Evolutionary conservation across 2,113 vertebrate species (phyloP), one percentile per base, ranked within the genome.

Genomic region (Jacana jacana): DNA sequence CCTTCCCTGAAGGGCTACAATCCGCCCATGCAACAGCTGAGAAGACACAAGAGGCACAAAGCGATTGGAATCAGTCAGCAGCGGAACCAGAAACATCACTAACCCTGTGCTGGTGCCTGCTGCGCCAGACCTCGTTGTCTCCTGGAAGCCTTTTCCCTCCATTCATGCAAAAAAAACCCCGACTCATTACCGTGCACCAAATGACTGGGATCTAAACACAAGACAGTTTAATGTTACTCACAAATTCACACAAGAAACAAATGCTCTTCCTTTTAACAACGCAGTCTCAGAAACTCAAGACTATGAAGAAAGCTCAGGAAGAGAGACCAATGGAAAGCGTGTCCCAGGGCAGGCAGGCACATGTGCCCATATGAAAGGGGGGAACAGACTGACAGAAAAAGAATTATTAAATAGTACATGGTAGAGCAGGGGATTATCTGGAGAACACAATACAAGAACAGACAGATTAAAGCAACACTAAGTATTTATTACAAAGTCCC

Each of bases 391-490:
- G 68, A 70, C 92, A 93, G 44, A 91, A 71, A 95, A 93, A 82
- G 84, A 91, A 92, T 31, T 83, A 78, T 93, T 94, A 96, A 87
- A 40, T 71, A 81, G 76, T 88, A 51, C 86, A 77, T 44, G 84
- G 85, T 84, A 37, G 77, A 96, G 80, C 54, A 66, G 78, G 68
- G 60, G 77, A 97, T 97, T 97, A 97, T 89, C 93, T 93, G 76
- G 51, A 91, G 70, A 94, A 81, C 89, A 86, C 11, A 66, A 72
- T 64, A 81, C 17, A 94, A 69, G 86, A 92, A 94, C 52, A 90
- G 93, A 39, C 61, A 96, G 94, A 96, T 94, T 96, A 96, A 92
- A 97, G 86, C 81, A 96, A 93, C 58, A 57, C 91, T 51, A 93
- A 96, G 80, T 96, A 86, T 92, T 68, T 93, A 73, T 96, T 91